Evolutionary conservation across 2,797 vertebrate genomes (phyloP).

Genomic region (Microctenopoma stevenorrisi): DNA sequence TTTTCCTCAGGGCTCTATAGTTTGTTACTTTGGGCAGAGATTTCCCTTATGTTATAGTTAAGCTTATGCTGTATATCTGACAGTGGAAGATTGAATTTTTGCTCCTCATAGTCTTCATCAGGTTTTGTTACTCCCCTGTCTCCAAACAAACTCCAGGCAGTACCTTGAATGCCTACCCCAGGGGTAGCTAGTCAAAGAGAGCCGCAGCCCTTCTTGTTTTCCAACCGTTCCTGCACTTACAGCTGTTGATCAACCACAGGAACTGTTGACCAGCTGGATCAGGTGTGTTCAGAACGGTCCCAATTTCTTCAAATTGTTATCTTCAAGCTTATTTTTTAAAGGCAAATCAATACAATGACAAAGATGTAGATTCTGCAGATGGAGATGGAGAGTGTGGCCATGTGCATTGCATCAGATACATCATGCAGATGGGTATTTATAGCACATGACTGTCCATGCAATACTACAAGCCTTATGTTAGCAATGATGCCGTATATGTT

Average conservation of each 20-base stretch:
- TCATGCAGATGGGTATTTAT: slow-evolving; percentile 57
- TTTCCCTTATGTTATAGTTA: too few species aligned
- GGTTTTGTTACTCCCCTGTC: background rate
- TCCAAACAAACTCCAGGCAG: background rate
- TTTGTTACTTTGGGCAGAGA: too few species aligned
- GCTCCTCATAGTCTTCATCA: background rate
- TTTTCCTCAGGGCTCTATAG: too few species aligned
- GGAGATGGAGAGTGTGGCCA: slow-evolving; percentile 14
- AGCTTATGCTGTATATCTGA: background rate
- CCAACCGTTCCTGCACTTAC: too few species aligned
- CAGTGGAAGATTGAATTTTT: background rate
- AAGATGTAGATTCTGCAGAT: slow-evolving; percentile 41
- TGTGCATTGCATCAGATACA: slow-evolving; percentile 28
- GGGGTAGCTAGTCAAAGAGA: too few species aligned
- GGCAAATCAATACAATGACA: slow-evolving; percentile 58
- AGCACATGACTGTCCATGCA: slow-evolving; percentile 45
- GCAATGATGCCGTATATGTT: slow-evolving; percentile 43
- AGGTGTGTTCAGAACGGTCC: background rate
- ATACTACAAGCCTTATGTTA: slow-evolving; percentile 37
- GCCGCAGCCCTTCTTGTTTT: too few species aligned
- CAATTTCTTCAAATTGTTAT: background rate
- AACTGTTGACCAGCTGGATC: too few species aligned
- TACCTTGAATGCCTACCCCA: too few species aligned
- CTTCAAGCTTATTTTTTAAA: slow-evolving; percentile 41
- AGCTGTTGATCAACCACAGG: too few species aligned